Percentiles rank a stretch among this genome's conserved stretches.
These are phyloP conservation scores for Heliothis peltigera DNA, from an alignment of 2,888 invertebrate genomes.

Conservation along the genomic window DNA sequence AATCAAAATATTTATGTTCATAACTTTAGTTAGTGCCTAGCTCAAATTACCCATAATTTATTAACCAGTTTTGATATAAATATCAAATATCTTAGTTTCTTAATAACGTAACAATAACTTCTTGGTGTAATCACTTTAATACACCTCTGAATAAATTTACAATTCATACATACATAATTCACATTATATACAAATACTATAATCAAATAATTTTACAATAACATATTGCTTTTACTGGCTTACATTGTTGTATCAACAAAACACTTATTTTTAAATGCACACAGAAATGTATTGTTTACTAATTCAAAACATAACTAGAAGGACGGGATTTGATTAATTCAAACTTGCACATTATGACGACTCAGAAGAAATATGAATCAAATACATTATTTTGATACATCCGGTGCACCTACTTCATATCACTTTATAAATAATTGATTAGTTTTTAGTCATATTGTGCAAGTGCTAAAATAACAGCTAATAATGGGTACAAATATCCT, in stretches of 20 bases:
- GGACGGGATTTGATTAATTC: constrained; percentile 59
- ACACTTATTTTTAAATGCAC: constrained; percentile 38
- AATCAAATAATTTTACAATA: constrained; percentile 54
- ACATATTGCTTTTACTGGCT: constrained; percentile 67
- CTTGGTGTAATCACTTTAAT: constrained; percentile 20
- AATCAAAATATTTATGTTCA: constrained; percentile 18
- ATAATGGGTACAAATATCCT: constrained; percentile 35
- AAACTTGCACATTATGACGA: constrained; percentile 56
- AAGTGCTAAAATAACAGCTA: constrained; percentile 50
- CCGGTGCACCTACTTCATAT: constrained; percentile 8
- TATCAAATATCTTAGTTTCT: constrained; percentile 34
- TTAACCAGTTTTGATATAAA: constrained; percentile 32
- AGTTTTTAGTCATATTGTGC: constrained; percentile 53
- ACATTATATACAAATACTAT: constrained; percentile 65
- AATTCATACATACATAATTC: constrained; percentile 64
- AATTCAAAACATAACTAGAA: constrained; percentile 44
- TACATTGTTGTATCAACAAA: constrained; percentile 47
- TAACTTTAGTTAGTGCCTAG: constrained; percentile 44
- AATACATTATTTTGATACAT: constrained; percentile 18
- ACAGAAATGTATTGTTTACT: constrained; percentile 43
- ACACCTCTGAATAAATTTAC: constrained; percentile 62
- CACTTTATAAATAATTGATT: constrained; percentile 13
- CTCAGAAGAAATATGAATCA: constrained; percentile 14
- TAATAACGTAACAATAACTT: constrained; percentile 41
- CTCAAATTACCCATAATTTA: constrained; percentile 38